Evolutionary conservation across 2,113 vertebrate species (phyloP).

Genomic region (Crotalus helleri): DNA sequence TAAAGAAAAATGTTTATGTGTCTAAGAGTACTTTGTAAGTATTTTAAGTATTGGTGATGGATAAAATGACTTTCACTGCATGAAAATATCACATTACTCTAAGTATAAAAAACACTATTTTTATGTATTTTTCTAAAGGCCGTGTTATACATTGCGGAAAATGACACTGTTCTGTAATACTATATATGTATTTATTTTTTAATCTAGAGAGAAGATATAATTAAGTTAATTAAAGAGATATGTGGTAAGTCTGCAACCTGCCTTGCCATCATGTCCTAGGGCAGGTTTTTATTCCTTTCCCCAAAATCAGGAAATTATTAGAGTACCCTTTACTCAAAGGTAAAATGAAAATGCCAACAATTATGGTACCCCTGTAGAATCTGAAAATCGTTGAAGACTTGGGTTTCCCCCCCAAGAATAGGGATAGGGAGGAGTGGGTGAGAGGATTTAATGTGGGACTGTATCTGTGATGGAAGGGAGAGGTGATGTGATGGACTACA

Average conservation of each 20-base stretch:
- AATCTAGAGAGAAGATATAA: slow-evolving; percentile 84
- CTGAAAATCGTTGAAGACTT: background rate
- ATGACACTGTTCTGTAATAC: slow-evolving; percentile 23
- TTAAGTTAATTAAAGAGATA: slow-evolving; percentile 89
- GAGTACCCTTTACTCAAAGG: background rate
- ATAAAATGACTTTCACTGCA: background rate
- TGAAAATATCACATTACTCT: background rate
- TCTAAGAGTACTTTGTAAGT: background rate
- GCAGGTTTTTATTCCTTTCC: background rate
- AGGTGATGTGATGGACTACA: background rate
- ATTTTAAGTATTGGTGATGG: background rate
- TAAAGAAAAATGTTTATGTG: background rate
- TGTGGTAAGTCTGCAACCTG: slow-evolving; percentile 76
- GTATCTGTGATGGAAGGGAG: background rate
- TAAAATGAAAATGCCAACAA: background rate
- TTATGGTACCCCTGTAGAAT: background rate
- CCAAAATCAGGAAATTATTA: background rate
- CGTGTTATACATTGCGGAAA: background rate
- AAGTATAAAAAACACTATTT: background rate
- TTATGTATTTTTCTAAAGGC: background rate
- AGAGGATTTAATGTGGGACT: background rate
- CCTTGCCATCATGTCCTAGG: background rate
- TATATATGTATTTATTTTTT: slow-evolving; percentile 38
- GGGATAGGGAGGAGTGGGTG: background rate
- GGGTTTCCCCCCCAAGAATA: background rate